A percentile compares a stretch with the other conserved stretches of the same genome.
Evolutionary conservation across 1,140 invertebrate genomes (phyloP).

Genomic region (Phymorhynchus buccinoides): DNA sequence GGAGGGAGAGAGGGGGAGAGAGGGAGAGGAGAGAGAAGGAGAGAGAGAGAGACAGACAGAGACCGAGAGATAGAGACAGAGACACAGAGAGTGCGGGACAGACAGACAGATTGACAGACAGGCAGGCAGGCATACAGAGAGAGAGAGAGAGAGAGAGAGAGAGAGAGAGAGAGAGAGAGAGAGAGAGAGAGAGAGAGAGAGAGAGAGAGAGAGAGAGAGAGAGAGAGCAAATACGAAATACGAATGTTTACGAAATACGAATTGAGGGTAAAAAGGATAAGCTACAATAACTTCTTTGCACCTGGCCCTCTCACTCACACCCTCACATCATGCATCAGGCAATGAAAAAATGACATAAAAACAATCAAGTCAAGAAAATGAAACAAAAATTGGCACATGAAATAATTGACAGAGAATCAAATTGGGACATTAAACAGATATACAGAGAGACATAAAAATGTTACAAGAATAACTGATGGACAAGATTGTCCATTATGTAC

Average conservation of each 20-base stretch:
- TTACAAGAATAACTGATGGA: too few species aligned
- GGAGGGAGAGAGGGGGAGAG: not conserved
- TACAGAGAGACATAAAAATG: too few species aligned
- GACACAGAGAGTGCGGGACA: slow-evolving; percentile 6
- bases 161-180: slow-evolving; percentile 36
- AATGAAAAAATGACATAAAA: not conserved
- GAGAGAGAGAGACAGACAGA: not conserved
- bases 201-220: not conserved
- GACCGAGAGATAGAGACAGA: too few species aligned
- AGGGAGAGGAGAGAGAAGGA: slow-evolving; percentile 33
- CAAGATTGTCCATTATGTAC: too few species aligned
- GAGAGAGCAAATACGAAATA: not conserved
- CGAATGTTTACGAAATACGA: too few species aligned
- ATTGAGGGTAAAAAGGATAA: not conserved
- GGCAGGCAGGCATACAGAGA: not conserved
- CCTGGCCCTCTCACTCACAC: too few species aligned
- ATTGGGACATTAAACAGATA: too few species aligned
- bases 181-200: slow-evolving; percentile 5
- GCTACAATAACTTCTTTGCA: too few species aligned
- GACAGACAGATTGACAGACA: slow-evolving; percentile 30
- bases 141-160: slow-evolving; percentile 13
- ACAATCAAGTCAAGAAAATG: too few species aligned
- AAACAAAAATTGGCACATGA: too few species aligned
- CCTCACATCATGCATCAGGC: too few species aligned
- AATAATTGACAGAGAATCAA: too few species aligned